These are phyloP conservation scores for Hirudinaria manillensis DNA, from an alignment of 2,888 invertebrate genomes.

Conservation along the genomic window DNA sequence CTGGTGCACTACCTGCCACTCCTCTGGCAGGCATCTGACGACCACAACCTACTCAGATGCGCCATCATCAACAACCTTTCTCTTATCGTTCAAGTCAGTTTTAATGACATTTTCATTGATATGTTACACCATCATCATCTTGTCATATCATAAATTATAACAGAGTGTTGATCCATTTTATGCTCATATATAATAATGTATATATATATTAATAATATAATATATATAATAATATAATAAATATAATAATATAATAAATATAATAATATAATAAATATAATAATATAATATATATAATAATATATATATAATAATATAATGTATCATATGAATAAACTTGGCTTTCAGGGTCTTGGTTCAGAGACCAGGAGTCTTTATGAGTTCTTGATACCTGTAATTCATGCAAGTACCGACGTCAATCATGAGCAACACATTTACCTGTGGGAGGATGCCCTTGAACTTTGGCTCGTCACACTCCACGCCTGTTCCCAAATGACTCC, in stretches of 20 bases:
- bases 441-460: constrained; percentile 80
- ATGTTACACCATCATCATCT: too few relatives aligned
- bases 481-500: constrained; percentile 61
- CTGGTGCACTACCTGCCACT: constrained; percentile 76
- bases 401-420: constrained; percentile 70
- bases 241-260: too few relatives aligned
- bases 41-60: constrained; percentile 82
- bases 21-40: constrained; percentile 79
- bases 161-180: too few relatives aligned
- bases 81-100: constrained; percentile 69
- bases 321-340: neutral
- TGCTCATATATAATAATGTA: too few relatives aligned
- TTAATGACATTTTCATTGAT: too few relatives aligned
- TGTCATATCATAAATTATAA: neutral
- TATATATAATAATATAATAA: too few relatives aligned
- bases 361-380: constrained; percentile 53
- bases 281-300: too few relatives aligned
- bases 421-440: constrained; percentile 79
- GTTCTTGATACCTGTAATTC: constrained; percentile 64
- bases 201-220: too few relatives aligned
- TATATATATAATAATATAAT: too few relatives aligned
- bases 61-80: constrained; percentile 81
- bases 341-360: constrained; percentile 48
- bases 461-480: constrained; percentile 80
- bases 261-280: too few relatives aligned